Evolutionary conservation across 2,888 invertebrate genomes (phyloP), one percentile per base, ranked within the genome.

Genomic region (Tridacna gigas): DNA sequence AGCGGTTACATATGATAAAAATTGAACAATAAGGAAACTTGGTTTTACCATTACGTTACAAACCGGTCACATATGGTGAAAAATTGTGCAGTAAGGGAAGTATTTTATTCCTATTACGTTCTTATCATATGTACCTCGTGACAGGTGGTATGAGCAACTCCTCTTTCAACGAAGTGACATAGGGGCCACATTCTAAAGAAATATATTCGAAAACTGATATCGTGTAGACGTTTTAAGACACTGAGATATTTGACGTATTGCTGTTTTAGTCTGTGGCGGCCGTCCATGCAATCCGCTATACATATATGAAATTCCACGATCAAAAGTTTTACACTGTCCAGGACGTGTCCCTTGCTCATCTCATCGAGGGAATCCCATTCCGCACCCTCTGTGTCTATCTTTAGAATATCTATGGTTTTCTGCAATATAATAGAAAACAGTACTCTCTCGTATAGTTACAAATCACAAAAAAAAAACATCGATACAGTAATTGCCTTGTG

Each of bases 241-340:
- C 48, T 71, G n/a, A 71, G 48, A n/a, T 71, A 71, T 15, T 37
- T 45, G 13, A 45, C 22, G 28, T 47, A 71, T n/a, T 22, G 45
- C n/a, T 71, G 47, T n/a, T 5, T 5, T 4, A n/a, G 20, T 47
- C 71, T 37, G n/a, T 45, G 22, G 18, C 15, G 15, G 15, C 47
- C 47, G 48, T 71, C 48, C 13, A 9, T n/a, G 22, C 63, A 63
- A 22, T 63, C 63, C n/a, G 13, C 22, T 11, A 71, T 48, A n/a
- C 71, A 71, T n/a, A 47, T 22, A n/a, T 71, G 71, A 22, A 71
- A 71, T 47, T 71, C 71, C 12, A 71, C 47, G 20, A 71, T 71
- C 25, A 71, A 47, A n/a, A 71, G n/a, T 45, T 47, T 45, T n/a
- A 71, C 48, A 22, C 13, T 13, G 20, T 45, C 25, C 7, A 71